These are phyloP conservation scores for Pao palembangensis DNA, from an alignment of 2,113 vertebrate species.

Conservation along the genomic window DNA sequence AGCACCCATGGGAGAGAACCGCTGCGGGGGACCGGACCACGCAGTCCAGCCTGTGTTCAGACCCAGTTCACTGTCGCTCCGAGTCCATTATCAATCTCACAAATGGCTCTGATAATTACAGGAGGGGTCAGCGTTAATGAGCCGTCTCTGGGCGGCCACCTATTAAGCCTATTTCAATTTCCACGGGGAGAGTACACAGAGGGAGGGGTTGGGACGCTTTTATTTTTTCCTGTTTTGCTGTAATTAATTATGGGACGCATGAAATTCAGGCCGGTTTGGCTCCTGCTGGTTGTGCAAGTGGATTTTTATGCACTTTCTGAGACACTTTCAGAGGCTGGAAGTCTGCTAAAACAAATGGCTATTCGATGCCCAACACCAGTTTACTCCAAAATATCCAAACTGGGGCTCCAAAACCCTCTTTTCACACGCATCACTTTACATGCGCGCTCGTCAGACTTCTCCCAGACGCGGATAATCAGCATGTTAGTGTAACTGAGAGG, in stretches of 20 bases:
- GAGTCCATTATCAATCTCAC: conserved; percentile 77
- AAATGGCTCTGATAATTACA: conserved; percentile 80
- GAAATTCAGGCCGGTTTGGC: conserved; percentile 62
- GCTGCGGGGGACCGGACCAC: conserved; percentile 54
- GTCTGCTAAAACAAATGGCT: too few species aligned
- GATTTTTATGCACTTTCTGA: background rate
- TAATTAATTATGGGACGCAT: conserved; percentile 75
- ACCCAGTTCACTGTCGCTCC: conserved; percentile 65
- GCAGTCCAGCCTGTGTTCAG: conserved; percentile 64
- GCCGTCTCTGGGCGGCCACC: conserved; percentile 66
- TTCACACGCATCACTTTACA: conserved; percentile 46
- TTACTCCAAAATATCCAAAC: too few species aligned
- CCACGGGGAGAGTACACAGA: conserved; percentile 27
- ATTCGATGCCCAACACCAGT: too few species aligned
- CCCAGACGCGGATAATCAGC: conserved; percentile 55
- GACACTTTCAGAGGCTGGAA: too few species aligned
- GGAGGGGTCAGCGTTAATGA: conserved; percentile 74
- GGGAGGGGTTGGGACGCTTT: conserved; percentile 46
- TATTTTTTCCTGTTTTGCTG: conserved; percentile 62
- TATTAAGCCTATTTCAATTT: conserved; percentile 78
- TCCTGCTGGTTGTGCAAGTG: background rate
- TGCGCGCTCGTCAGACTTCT: conserved; percentile 41
- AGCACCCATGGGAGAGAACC: conserved; percentile 51
- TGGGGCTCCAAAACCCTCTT: background rate
- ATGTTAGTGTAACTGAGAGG: conserved; percentile 60